phyloP scores from a whole-genome alignment of 2,113 vertebrate genomes.

The Coptodon rendalli region DNA sequence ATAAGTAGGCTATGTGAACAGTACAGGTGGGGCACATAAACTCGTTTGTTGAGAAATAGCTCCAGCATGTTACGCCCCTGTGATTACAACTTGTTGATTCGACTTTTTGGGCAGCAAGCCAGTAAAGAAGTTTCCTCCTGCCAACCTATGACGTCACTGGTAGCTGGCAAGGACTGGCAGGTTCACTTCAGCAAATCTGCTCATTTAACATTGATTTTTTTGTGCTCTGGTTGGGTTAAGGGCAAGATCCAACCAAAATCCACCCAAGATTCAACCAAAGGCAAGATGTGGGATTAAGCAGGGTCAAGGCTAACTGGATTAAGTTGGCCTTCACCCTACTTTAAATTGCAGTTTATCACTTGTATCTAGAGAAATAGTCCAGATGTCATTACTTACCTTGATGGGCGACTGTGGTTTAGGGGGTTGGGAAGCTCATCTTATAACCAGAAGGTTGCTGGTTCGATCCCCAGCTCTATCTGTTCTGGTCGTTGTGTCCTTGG shows the following conservation, averaged over 20 bases:
- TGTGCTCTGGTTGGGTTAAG: background rate
- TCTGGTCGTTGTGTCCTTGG: background rate
- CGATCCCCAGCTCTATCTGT: background rate
- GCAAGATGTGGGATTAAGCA: background rate
- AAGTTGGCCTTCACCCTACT: background rate
- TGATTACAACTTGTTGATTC: background rate
- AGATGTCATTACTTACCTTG: background rate
- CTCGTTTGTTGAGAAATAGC: background rate
- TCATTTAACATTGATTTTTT: background rate
- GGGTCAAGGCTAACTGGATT: background rate
- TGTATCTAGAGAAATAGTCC: background rate
- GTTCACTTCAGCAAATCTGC: rapidly evolving
- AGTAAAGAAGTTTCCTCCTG: background rate
- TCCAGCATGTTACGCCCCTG: background rate
- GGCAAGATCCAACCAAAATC: background rate
- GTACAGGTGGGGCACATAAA: background rate
- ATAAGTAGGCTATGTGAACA: background rate
- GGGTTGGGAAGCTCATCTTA: background rate
- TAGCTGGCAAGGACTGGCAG: background rate
- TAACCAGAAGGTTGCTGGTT: background rate
- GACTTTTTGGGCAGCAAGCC: background rate
- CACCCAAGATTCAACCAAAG: background rate
- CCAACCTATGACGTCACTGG: background rate
- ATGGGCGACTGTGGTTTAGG: rapidly evolving
- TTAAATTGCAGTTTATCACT: background rate